Evolutionary conservation across 2,888 invertebrate species (phyloP), one percentile per base, ranked within the genome.

Genomic region (Agonopterix arenella): DNA sequence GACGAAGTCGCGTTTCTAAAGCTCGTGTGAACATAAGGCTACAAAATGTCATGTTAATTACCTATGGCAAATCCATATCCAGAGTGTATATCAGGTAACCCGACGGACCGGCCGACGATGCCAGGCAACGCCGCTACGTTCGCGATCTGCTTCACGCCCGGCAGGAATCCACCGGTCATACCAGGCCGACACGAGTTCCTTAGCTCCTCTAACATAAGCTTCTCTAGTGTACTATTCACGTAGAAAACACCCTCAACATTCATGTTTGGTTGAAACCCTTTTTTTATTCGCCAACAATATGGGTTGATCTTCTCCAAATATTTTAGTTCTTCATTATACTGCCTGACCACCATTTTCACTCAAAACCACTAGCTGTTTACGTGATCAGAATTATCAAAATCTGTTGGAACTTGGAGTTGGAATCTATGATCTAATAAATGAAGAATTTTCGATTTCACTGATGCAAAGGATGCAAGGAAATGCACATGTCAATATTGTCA

Each of bases 61-160:
- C 95, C 98, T 76, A 99, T 99, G 10, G 99, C 99, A 92, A 99
- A 99, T 48, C 99, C 99, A 90, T 99, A 99, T 11, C 99, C 99
- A 4, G 98, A 97, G 82, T 99, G 99, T 11, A 99, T 93, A 88
- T 99, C 99, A 0, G 99, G 99, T 52, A 99, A 89, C 2, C 98
- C 99, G 52, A 99, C 94, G 1, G 98, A 98, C 62, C 89, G 92
- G 45, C 97, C 96, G 10, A 99, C 98, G 60, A 99, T 99, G 1
- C 99, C 99, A 9, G 99, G 99, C 52, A 99, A 88, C 0, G 99
- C 98, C 37, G 99, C 99, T 36, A 99, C 99, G 90, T 99, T 99
- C 3, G 97, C 99, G 56, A 99, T 99, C 85, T 99, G 99, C 84
- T 99, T 98, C 56, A 99, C 97, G 4, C 98, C 99, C 0, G 99